These are phyloP conservation scores for Oegoconia quadripuncta DNA, from an alignment of 2,888 invertebrate species.

Conservation along the genomic window DNA sequence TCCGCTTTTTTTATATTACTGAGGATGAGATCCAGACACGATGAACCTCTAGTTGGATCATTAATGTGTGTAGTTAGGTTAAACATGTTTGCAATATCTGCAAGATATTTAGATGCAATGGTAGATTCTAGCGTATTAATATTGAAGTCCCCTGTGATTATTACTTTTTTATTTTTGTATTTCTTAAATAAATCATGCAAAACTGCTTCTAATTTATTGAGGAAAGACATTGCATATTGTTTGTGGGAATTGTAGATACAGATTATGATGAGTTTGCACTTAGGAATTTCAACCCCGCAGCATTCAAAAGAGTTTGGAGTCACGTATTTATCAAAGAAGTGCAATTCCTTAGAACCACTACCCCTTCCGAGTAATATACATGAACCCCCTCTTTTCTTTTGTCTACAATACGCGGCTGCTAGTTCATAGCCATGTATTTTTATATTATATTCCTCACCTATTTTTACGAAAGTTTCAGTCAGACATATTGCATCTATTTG, in stretches of 20 bases:
- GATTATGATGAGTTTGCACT: constrained; percentile 1
- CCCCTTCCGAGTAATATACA: constrained; percentile 7
- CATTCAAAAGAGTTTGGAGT: constrained; percentile 5
- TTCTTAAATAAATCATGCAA: background rate
- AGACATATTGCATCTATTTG: constrained; percentile 1
- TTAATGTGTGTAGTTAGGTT: constrained; percentile 1
- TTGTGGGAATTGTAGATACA: constrained; percentile 4
- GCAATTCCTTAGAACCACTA: background rate
- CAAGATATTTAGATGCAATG: background rate
- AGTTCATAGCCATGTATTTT: constrained; percentile 2
- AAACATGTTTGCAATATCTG: background rate
- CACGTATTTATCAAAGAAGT: background rate
- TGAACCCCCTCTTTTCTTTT: constrained; percentile 12
- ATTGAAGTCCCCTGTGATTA: constrained; percentile 2
- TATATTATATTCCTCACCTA: background rate
- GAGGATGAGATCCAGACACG: constrained; percentile 3
- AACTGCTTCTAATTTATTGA: background rate
- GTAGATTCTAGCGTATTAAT: constrained; percentile 3
- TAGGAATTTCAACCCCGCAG: constrained; percentile 3
- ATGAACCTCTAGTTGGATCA: background rate
- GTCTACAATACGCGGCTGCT: constrained; percentile 10
- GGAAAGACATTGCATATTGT: background rate
- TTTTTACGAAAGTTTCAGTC: constrained; percentile 1
- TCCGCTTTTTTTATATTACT: background rate
- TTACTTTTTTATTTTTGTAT: constrained; percentile 1